Base-by-base conservation (phyloP, 2,888 invertebrate genomes). In the Acanthosepion pharaonis region DNA sequence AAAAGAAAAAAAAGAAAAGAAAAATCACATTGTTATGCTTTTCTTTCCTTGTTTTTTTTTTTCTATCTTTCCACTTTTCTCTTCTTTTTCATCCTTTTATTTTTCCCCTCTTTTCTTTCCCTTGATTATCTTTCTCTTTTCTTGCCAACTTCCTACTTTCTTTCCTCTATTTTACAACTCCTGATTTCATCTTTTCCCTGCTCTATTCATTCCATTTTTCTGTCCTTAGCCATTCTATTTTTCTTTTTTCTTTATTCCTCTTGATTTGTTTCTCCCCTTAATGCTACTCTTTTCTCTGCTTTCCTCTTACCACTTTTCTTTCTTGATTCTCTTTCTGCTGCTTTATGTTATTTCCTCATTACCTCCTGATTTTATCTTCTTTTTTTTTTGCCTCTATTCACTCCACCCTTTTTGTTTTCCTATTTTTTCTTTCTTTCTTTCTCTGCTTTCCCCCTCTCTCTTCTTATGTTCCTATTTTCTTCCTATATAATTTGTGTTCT, bases 281-380 rank as follows among this genome's bases (percentile, higher is more conserved):
- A 28, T 28, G 5, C 5, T 5, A 28, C 0, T 11, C 9, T 28
- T 64, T 28, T 28, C 28, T 64, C 28, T 6, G 1, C 2, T 28
- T 8, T 28, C 28, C 28, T 11, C 28, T 0, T 11, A 5, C 28
- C 11, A 6, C 28, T 28, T 11, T 28, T 5, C 11, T 11, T 28
- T 28, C 11, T 28, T 28, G 28, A 1, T n/a, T 9, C 15, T 15
- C 28, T 78, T 78, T n/a, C 11, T 18, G 0, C 2, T 3, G 15
- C n/a, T 11, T n/a, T 28, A 5, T 1, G 0, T n/a, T 0, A 8
- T 9, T 15, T n/a, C 15, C 18, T 9, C 11, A 3, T 11, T 78
- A 8, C n/a, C 15, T n/a, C n/a, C n/a, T n/a, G 42, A 42, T 42
- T 42, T 42, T 42, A 42, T 78, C 18, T 9, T 11, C 4, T n/a